Conservation (phyloP, 2,113 vertebrate genomes). For the Hydropotes inermis region DNA sequence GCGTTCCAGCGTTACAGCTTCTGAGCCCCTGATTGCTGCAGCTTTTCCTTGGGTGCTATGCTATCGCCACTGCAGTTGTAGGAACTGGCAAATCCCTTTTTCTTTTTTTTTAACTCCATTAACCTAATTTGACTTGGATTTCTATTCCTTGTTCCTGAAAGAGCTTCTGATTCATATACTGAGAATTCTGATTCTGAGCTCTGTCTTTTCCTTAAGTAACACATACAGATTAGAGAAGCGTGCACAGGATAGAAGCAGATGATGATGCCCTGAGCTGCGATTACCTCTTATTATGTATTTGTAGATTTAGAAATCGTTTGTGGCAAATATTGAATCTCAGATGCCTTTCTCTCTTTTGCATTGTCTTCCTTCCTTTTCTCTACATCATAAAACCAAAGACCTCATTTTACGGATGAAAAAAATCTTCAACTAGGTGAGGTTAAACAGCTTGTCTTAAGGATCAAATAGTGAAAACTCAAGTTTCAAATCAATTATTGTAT, state of each 20-base stretch:
- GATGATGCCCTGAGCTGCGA: accelerated
- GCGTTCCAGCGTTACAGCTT: background rate
- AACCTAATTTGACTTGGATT: background rate
- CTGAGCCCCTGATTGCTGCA: background rate
- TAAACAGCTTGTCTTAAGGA: slow-evolving; percentile 9
- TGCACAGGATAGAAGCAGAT: background rate
- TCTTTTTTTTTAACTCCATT: background rate
- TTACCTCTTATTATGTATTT: background rate
- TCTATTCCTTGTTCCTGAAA: background rate
- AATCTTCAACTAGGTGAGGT: background rate
- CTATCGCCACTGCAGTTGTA: background rate
- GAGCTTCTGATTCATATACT: background rate
- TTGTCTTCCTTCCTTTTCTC: background rate
- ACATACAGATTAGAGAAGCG: background rate
- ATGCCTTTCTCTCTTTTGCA: background rate
- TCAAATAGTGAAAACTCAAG: background rate
- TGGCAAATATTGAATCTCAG: background rate
- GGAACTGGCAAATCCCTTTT: background rate
- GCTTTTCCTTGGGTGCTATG: background rate
- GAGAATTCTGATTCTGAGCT: background rate
- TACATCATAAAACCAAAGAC: background rate
- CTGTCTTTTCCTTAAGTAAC: background rate
- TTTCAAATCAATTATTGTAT: slow-evolving; percentile 32
- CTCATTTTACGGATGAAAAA: slow-evolving; percentile 34
- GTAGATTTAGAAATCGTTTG: background rate